Conservation (phyloP, 2,888 invertebrate species). For the Phengaris alcon region DNA sequence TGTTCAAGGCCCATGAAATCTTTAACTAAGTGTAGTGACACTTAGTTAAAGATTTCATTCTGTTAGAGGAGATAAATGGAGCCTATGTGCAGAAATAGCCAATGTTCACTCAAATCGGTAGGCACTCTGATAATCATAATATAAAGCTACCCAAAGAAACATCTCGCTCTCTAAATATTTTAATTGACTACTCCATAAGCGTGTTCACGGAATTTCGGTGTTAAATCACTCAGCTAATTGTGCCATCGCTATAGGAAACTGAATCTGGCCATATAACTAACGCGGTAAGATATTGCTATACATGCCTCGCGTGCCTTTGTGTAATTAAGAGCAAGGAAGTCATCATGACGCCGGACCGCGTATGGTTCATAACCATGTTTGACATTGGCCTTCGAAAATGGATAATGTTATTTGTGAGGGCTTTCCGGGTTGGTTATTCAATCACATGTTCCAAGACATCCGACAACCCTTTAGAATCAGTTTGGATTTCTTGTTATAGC, state of each 20-base stretch:
- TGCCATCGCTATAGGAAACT: neutral
- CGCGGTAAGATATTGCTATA: slow-evolving; percentile 13
- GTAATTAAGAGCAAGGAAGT: slow-evolving; percentile 34
- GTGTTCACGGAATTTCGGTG: neutral
- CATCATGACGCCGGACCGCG: slow-evolving; percentile 32
- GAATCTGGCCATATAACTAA: neutral
- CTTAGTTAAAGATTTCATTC: too few species aligned
- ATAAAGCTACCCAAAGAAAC: neutral
- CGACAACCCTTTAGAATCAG: neutral
- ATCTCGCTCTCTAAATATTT: neutral
- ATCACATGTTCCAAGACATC: neutral
- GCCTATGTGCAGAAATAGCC: too few species aligned
- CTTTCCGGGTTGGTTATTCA: slow-evolving; percentile 5
- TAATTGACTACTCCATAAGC: neutral
- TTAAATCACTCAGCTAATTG: neutral
- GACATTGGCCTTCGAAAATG: slow-evolving; percentile 13
- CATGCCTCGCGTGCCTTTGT: slow-evolving; percentile 22
- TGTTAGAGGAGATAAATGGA: too few species aligned
- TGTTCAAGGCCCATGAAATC: too few species aligned
- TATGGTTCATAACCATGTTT: slow-evolving; percentile 24
- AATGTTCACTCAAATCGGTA: too few species aligned
- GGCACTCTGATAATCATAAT: too few species aligned
- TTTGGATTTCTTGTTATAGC: neutral
- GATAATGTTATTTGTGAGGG: slow-evolving; percentile 4
- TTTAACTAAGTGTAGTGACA: too few species aligned